Percentiles rank a stretch among this genome's conserved stretches.
phyloP scores from a whole-genome alignment of 2,888 invertebrate genomes.

The Amphipyra berbera region DNA sequence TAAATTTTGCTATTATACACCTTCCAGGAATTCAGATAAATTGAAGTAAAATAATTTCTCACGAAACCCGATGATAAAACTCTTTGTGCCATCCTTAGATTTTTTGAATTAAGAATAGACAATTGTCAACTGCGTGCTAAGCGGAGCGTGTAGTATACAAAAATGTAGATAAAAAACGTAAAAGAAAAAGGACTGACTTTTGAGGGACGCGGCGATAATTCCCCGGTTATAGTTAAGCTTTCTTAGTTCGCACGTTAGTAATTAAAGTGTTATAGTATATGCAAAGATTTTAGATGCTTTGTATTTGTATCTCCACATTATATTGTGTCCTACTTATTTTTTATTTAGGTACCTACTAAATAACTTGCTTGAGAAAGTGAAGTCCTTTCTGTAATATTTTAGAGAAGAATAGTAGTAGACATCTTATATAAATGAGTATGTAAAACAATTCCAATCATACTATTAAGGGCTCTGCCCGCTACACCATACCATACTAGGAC shows the following conservation, averaged over 20 bases:
- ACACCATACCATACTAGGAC: too few relatives aligned
- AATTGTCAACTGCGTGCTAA: constrained; percentile 59
- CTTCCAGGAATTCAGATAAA: not conserved
- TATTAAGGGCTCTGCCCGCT: too few relatives aligned
- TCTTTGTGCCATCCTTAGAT: constrained; percentile 22
- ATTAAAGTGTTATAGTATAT: constrained; percentile 52
- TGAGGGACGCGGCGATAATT: constrained; percentile 41
- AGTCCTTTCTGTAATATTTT: too few relatives aligned
- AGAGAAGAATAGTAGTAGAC: too few relatives aligned
- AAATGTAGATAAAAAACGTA: constrained; percentile 57
- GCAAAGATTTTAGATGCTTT: constrained; percentile 13
- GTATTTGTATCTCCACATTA: not conserved
- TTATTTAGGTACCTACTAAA: too few relatives aligned
- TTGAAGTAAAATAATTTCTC: not conserved
- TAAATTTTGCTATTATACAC: too few relatives aligned
- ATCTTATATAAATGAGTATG: too few relatives aligned
- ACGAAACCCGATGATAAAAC: constrained; percentile 46
- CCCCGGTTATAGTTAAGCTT: constrained; percentile 48
- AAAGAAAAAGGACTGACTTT: constrained; percentile 36
- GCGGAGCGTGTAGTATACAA: constrained; percentile 62
- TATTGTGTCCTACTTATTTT: too few relatives aligned
- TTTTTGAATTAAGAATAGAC: constrained; percentile 44
- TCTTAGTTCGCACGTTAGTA: constrained; percentile 51
- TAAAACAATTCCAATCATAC: too few relatives aligned
- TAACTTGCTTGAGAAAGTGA: too few relatives aligned